Conservation (phyloP, 1,140 invertebrate species). For the Brachionus asplanchnoidis region DNA sequence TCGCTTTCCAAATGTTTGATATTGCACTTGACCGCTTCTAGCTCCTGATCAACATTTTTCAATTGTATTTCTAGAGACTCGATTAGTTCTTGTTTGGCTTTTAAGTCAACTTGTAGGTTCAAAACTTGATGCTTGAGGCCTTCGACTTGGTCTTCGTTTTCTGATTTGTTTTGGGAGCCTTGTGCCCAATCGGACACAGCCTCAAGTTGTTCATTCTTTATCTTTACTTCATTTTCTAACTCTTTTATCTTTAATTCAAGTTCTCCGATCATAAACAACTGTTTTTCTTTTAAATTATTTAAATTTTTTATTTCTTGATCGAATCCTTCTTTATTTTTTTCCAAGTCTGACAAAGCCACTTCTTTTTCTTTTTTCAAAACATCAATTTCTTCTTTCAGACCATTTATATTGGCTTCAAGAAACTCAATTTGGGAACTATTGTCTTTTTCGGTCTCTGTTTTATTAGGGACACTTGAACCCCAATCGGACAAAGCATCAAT, state of each 20-base stretch:
- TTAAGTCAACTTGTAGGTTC: not conserved
- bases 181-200: not conserved
- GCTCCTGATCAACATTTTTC: not conserved
- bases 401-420: not conserved
- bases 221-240: not conserved
- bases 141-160: not conserved
- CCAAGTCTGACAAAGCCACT: not conserved
- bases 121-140: not conserved
- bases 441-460: not conserved
- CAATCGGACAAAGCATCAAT: not conserved
- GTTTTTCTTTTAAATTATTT: not conserved
- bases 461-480: not conserved
- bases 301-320: not conserved
- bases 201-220: not conserved
- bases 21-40: not conserved
- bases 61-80: not conserved
- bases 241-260: not conserved
- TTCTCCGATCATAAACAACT: not conserved
- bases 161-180: not conserved
- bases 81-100: not conserved
- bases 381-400: not conserved
- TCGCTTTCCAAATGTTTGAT: not conserved
- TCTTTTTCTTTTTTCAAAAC: not conserved
- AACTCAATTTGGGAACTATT: not conserved
- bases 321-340: not conserved